Conservation (phyloP, 1,140 invertebrate genomes). For the Temnothorax curvispinosus region DNA sequence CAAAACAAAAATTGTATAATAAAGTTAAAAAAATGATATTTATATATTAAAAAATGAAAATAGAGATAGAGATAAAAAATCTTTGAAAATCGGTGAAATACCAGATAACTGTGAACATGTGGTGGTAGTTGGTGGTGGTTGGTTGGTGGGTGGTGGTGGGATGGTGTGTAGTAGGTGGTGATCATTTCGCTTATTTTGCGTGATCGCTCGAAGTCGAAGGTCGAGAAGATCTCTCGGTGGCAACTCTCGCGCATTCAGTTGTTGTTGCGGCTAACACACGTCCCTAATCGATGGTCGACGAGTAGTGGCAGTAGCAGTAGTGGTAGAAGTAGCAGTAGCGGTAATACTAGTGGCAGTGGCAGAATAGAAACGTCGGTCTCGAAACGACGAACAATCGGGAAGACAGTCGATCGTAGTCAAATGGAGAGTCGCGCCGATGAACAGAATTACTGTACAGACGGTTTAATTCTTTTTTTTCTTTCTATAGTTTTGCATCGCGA, state of each 20-base stretch:
- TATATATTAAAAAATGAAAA: slow-evolving; percentile 56
- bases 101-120: slow-evolving; percentile 85
- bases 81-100: slow-evolving; percentile 85
- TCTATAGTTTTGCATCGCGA: slow-evolving; percentile 26
- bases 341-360: slow-evolving; percentile 76
- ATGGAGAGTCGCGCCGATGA: slow-evolving; percentile 43
- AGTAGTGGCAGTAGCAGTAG: slow-evolving; percentile 80
- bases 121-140: slow-evolving; percentile 83
- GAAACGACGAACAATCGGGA: slow-evolving; percentile 47
- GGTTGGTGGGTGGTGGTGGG: slow-evolving; percentile 83
- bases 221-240: slow-evolving; percentile 53
- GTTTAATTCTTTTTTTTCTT: slow-evolving; percentile 20
- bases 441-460: slow-evolving; percentile 34
- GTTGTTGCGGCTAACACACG: slow-evolving; percentile 80
- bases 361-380: slow-evolving; percentile 76
- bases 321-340: slow-evolving; percentile 77
- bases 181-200: slow-evolving; percentile 82
- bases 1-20: slow-evolving; percentile 25
- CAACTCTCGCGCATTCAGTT: slow-evolving; percentile 77
- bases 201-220: slow-evolving; percentile 36
- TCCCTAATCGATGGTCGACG: slow-evolving; percentile 83
- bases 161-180: slow-evolving; percentile 85
- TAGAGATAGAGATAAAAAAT: slow-evolving; percentile 81
- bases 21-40: slow-evolving; percentile 46
- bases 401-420: slow-evolving; percentile 51